phyloP scores from a whole-genome alignment of 2,797 vertebrate species.

The Natrix natrix region DNA sequence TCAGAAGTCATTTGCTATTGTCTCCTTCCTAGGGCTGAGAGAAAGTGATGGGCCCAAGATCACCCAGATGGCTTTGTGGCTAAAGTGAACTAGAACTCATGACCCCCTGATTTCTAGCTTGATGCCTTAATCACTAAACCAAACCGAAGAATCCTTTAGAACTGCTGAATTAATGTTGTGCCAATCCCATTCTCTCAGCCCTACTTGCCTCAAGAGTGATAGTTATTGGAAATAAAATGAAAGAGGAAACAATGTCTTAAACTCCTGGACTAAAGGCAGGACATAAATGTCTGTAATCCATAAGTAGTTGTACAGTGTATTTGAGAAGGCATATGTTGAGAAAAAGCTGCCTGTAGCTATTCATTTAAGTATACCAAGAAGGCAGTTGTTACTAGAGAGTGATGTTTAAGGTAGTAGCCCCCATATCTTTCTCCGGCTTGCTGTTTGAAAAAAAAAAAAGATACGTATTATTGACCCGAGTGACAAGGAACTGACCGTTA shows the following conservation, averaged over 20 bases:
- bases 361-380: neutral
- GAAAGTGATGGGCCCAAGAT: neutral
- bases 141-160: neutral
- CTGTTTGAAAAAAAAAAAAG: neutral
- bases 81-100: neutral
- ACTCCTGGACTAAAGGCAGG: neutral
- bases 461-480: neutral
- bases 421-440: neutral
- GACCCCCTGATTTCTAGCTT: neutral
- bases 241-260: neutral
- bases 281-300: neutral
- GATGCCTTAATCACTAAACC: neutral
- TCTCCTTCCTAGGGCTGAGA: neutral
- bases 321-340: neutral
- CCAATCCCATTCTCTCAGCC: neutral
- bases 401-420: neutral
- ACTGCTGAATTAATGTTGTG: neutral
- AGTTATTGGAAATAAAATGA: neutral
- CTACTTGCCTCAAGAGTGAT: neutral
- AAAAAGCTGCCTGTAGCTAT: neutral
- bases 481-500: neutral
- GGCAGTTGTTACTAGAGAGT: neutral
- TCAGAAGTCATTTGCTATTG: neutral
- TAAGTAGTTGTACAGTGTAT: neutral
- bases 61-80: neutral